Percentiles rank a stretch among this genome's conserved stretches.
Evolutionary conservation across 2,797 vertebrate genomes (phyloP).

Genomic region (Spinibarbus caldwelli): DNA sequence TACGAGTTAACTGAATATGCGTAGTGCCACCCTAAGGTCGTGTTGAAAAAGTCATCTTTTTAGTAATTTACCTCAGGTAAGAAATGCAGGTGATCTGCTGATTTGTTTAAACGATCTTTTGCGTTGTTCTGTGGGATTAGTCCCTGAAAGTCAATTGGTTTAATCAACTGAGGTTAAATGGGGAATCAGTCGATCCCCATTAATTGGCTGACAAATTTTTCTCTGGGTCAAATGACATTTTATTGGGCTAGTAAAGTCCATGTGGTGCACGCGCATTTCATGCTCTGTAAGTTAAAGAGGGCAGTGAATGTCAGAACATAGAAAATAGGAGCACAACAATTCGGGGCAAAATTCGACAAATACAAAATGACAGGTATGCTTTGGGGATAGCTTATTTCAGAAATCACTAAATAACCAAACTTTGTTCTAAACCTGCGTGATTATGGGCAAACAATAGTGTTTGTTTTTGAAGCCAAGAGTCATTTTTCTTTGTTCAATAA

Average conservation of each 20-base stretch:
- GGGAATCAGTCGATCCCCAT: constrained; percentile 8
- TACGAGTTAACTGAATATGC: background rate
- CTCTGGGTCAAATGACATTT: constrained; percentile 5
- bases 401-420: background rate
- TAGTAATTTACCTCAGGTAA: background rate
- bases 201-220: background rate
- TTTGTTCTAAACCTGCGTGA: background rate
- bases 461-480: background rate
- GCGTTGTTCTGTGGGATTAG: background rate
- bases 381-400: background rate
- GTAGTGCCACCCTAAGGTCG: background rate
- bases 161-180: background rate
- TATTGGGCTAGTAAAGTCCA: constrained; percentile 5
- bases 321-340: constrained; percentile 8
- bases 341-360: background rate
- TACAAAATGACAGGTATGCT: constrained; percentile 22
- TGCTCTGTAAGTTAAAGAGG: background rate
- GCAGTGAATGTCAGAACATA: background rate
- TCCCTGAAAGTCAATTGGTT: background rate
- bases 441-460: background rate
- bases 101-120: background rate
- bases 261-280: background rate
- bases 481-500: constrained; percentile 16
- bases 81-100: background rate
- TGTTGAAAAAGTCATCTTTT: background rate